A percentile compares a stretch with the other conserved stretches of the same genome.
phyloP scores from a whole-genome alignment of 2,113 vertebrate species.

The Centropristis striata region DNA sequence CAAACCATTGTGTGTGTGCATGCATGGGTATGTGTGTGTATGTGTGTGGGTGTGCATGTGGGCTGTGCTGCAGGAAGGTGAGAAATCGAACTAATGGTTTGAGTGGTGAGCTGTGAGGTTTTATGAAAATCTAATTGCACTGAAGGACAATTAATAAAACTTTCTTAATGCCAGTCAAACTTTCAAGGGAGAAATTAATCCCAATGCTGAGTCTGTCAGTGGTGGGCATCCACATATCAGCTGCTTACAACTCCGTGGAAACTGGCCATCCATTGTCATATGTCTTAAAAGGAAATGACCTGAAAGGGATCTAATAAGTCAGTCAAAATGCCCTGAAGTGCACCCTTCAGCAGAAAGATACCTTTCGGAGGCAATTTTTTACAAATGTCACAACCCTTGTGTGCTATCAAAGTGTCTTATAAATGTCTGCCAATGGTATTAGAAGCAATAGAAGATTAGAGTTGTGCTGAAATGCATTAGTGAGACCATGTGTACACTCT shows the following conservation, averaged over 20 bases:
- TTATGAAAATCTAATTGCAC: slow-evolving; percentile 43
- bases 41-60: neutral
- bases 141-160: slow-evolving; percentile 47
- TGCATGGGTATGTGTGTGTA: neutral
- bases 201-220: neutral
- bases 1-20: slow-evolving; percentile 20
- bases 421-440: neutral
- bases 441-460: neutral
- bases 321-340: slow-evolving; percentile 20
- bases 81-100: slow-evolving; percentile 43
- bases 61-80: slow-evolving; percentile 18
- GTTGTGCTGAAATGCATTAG: neutral
- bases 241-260: slow-evolving; percentile 13
- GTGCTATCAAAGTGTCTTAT: neutral
- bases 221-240: neutral
- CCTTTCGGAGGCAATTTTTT: neutral
- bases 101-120: slow-evolving; percentile 44
- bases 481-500: too few relatives aligned
- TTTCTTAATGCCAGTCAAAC: slow-evolving; percentile 47
- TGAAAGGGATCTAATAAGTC: slow-evolving; percentile 36
- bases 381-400: slow-evolving; percentile 3
- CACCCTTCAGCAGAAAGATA: neutral
- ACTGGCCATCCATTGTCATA: neutral
- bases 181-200: slow-evolving; percentile 44
- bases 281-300: slow-evolving; percentile 16